These are phyloP conservation scores for Eurosta solidaginis DNA, from an alignment of 1,140 invertebrate species.

Conservation along the genomic window DNA sequence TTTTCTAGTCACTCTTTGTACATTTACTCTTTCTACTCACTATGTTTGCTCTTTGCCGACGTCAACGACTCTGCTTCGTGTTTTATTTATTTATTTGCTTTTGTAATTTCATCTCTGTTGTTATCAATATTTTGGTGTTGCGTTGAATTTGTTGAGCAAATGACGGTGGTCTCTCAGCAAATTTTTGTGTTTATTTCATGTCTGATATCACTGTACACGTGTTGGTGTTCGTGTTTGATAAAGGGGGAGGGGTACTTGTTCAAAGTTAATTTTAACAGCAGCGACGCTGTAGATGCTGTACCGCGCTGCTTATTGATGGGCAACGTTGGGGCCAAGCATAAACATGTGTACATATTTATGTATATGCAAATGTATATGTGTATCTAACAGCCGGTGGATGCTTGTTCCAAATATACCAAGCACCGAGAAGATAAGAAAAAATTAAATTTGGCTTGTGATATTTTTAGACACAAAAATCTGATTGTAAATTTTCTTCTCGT, in stretches of 20 bases:
- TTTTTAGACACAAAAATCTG: conserved; percentile 8
- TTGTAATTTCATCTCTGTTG: not conserved
- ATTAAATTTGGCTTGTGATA: conserved; percentile 6
- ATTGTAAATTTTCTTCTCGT: not conserved
- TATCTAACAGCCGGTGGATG: not conserved
- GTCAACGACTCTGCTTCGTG: not conserved
- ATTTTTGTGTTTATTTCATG: not conserved
- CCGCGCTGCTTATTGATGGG: not conserved
- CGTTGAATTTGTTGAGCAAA: not conserved
- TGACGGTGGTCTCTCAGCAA: not conserved
- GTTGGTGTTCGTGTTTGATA: no score
- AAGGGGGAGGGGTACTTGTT: no score
- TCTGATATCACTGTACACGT: not conserved
- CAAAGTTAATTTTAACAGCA: not conserved
- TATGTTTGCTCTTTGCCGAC: not conserved
- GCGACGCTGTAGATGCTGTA: not conserved
- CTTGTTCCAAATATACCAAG: not conserved
- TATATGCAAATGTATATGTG: no score
- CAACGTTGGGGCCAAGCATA: no score
- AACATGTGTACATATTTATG: no score
- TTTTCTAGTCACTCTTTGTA: not conserved
- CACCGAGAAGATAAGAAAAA: not conserved
- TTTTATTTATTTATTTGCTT: not conserved
- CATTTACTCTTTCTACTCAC: no score
- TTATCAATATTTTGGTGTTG: not conserved